phyloP scores from a whole-genome alignment of 2,888 invertebrate genomes.

The Malthinus flaveolus region DNA sequence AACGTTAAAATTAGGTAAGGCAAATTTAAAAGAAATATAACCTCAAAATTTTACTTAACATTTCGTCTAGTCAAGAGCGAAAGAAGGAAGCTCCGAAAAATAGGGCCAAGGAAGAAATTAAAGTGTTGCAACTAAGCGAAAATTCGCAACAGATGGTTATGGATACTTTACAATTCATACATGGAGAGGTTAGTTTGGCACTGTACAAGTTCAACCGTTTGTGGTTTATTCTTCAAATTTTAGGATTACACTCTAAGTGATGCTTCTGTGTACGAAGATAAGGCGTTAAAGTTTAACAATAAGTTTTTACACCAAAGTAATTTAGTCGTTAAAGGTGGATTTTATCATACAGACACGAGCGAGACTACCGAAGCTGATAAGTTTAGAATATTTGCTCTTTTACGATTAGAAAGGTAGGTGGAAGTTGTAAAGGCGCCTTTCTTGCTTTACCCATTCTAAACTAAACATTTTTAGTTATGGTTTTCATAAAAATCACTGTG shows the following conservation, averaged over 20 bases:
- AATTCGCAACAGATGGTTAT: slow-evolving; percentile 73
- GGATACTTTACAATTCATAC: slow-evolving; percentile 73
- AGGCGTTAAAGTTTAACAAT: slow-evolving; percentile 68
- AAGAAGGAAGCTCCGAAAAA: slow-evolving; percentile 54
- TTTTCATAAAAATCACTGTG: slow-evolving; percentile 73
- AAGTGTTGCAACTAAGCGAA: slow-evolving; percentile 68
- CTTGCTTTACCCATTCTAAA: slow-evolving; percentile 3
- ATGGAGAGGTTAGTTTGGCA: slow-evolving; percentile 66
- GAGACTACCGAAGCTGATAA: slow-evolving; percentile 65
- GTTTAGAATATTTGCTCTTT: slow-evolving; percentile 69
- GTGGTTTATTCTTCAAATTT: slow-evolving; percentile 21
- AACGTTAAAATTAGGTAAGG: slow-evolving; percentile 64
- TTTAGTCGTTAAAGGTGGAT: slow-evolving; percentile 72
- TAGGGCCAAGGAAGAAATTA: slow-evolving; percentile 73
- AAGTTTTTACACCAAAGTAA: slow-evolving; percentile 67
- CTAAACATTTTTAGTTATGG: slow-evolving; percentile 66
- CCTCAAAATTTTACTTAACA: background rate
- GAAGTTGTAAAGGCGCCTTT: background rate
- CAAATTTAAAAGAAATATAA: background rate
- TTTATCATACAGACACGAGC: slow-evolving; percentile 67
- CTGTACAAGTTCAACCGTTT: background rate
- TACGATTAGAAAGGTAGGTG: slow-evolving; percentile 69
- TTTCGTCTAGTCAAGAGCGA: slow-evolving; percentile 12
- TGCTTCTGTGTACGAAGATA: slow-evolving; percentile 61
- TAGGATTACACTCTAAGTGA: slow-evolving; percentile 58